Conservation (phyloP, 2,113 vertebrate genomes). For the Bubo blakistoni region DNA sequence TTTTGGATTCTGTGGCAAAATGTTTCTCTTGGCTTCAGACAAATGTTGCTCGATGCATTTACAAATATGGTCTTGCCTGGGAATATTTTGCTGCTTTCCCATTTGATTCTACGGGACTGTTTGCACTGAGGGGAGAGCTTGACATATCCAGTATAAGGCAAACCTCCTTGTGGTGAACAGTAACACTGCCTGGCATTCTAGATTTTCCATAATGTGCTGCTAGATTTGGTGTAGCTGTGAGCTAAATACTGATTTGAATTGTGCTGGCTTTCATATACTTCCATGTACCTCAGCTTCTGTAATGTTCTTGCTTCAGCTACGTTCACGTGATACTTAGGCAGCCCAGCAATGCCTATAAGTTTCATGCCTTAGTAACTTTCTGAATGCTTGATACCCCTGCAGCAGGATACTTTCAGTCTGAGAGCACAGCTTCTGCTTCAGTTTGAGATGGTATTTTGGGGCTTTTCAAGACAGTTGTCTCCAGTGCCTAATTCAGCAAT, state of each 20-base stretch:
- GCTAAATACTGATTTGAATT: not conserved
- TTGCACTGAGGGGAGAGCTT: not conserved
- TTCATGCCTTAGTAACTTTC: not conserved
- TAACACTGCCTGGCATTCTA: not conserved
- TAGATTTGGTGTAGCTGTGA: conserved; percentile 9
- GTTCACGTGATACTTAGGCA: not conserved
- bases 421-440: not conserved
- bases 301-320: not conserved
- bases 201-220: not conserved
- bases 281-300: not conserved
- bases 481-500: not conserved
- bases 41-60: not conserved
- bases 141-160: not conserved
- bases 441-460: not conserved
- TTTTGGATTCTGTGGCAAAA: not conserved
- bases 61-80: not conserved
- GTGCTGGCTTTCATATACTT: not conserved
- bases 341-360: not conserved
- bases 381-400: not conserved
- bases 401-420: not conserved
- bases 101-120: not conserved
- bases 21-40: not conserved
- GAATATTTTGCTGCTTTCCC: not conserved
- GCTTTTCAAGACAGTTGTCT: not conserved
- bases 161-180: not conserved